phyloP scores from a whole-genome alignment of 2,797 vertebrate genomes.

The Rhinatrema bivittatum region DNA sequence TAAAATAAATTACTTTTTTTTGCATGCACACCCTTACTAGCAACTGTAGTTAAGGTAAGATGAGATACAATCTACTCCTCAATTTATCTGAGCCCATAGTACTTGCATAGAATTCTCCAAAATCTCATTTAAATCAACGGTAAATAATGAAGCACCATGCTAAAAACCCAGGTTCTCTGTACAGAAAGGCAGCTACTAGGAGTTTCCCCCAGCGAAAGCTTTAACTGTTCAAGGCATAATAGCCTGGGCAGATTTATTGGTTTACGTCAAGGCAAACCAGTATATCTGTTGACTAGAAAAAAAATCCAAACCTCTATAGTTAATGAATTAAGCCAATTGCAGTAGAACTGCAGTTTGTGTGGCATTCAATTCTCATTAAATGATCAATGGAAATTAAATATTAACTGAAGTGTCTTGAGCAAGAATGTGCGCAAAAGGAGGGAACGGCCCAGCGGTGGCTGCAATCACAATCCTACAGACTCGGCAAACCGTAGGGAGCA shows the following conservation, averaged over 20 bases:
- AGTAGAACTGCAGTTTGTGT: slow-evolving; percentile 17
- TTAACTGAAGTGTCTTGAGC: slow-evolving; percentile 5
- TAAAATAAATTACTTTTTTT: no score
- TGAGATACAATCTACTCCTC: no score
- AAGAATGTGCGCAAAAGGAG: slow-evolving; percentile 2
- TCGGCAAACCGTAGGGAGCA: neutral
- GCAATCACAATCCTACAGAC: neutral
- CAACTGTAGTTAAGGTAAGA: no score
- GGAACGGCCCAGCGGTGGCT: neutral
- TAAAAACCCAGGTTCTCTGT: no score
- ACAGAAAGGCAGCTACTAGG: no score
- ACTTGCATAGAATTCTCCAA: no score
- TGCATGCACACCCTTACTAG: no score
- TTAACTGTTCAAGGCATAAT: neutral
- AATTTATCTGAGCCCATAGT: no score
- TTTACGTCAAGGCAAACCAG: neutral
- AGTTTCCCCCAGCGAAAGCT: no score
- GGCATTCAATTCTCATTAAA: slow-evolving; percentile 22
- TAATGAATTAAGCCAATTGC: slow-evolving; percentile 4
- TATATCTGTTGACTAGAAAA: neutral
- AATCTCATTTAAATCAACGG: no score
- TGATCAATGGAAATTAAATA: slow-evolving; percentile 19
- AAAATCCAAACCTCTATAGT: neutral
- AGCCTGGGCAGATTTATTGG: neutral
- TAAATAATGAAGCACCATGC: no score